phyloP scores from a whole-genome alignment of 2,113 vertebrate genomes.

The Lepus americanus region DNA sequence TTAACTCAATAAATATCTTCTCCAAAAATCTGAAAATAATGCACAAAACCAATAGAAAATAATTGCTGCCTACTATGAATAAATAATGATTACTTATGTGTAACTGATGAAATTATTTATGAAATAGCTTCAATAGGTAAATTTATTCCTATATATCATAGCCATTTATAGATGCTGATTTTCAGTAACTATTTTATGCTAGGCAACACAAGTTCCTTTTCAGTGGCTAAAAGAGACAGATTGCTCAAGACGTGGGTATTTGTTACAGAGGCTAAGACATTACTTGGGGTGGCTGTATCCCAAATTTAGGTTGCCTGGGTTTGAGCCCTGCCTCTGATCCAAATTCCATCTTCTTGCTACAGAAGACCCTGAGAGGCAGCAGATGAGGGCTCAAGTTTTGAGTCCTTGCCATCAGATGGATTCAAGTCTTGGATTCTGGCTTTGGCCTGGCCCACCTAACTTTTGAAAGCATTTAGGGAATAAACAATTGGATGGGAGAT shows the following conservation, averaged over 20 bases:
- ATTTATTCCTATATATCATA: neutral
- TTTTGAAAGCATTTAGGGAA: too few relatives aligned
- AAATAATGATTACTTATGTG: neutral
- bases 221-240: neutral
- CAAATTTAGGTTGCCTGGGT: too few relatives aligned
- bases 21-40: neutral
- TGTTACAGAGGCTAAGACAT: too few relatives aligned
- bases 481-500: too few relatives aligned
- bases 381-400: too few relatives aligned
- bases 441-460: too few relatives aligned
- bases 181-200: neutral
- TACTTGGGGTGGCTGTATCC: too few relatives aligned
- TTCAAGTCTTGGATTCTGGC: too few relatives aligned
- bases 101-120: neutral
- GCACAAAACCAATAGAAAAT: neutral
- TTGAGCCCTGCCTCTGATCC: too few relatives aligned
- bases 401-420: too few relatives aligned
- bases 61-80: neutral
- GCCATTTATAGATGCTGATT: accelerated
- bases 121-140: neutral
- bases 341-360: too few relatives aligned
- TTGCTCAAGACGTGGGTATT: neutral
- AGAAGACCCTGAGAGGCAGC: too few relatives aligned
- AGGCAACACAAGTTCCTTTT: neutral
- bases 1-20: neutral